These are phyloP conservation scores for Amazona guildingii DNA, from an alignment of 2,113 vertebrate species.

Conservation along the genomic window DNA sequence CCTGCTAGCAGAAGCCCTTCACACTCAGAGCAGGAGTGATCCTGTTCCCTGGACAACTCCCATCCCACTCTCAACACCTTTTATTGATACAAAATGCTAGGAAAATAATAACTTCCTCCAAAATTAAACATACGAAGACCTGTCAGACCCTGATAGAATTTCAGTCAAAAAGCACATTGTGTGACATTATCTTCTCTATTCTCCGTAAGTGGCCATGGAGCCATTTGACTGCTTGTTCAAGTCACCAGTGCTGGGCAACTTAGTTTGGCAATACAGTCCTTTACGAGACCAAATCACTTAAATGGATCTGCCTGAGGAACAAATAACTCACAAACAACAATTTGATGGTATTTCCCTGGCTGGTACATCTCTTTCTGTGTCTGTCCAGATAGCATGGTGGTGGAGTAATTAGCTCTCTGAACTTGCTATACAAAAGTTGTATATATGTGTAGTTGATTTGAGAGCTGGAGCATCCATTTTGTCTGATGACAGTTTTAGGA, in stretches of 20 bases:
- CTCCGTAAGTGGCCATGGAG: neutral
- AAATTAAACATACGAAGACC: neutral
- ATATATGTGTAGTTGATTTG: neutral
- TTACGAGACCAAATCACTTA: neutral
- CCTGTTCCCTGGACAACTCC: neutral
- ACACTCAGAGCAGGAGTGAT: neutral
- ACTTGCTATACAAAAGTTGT: neutral
- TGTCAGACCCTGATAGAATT: neutral
- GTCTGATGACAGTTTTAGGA: neutral
- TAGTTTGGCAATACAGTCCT: neutral
- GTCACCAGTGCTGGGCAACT: neutral
- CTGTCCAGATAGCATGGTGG: neutral
- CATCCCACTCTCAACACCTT: neutral
- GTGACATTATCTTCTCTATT: fast-evolving
- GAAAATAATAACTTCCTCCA: neutral
- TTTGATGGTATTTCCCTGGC: neutral
- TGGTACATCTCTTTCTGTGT: neutral
- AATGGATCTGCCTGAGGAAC: neutral
- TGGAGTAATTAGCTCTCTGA: neutral
- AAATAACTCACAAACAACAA: neutral
- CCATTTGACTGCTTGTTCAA: neutral
- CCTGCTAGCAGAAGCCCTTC: neutral
- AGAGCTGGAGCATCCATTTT: neutral
- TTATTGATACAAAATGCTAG: neutral
- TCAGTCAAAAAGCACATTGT: neutral